Evolutionary conservation across 2,797 vertebrate genomes (phyloP), one percentile per base, ranked within the genome.

Genomic region (Diplodus puntazzo): DNA sequence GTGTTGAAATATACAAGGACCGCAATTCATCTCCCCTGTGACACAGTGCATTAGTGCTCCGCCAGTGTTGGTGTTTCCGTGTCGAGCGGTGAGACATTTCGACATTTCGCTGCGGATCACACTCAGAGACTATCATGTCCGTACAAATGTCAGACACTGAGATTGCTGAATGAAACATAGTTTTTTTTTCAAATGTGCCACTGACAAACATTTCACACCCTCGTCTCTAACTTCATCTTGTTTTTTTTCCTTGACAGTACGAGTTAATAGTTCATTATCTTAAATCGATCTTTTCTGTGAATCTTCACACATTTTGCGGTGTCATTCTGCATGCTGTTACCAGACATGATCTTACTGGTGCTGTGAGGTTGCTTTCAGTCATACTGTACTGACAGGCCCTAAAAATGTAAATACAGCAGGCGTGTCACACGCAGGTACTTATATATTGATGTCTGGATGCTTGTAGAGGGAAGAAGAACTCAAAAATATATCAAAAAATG

Each of bases 141-240:
- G 20, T 2, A 20, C 1, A 16, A 8, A 53, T 34, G 16, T 20
- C 23, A 46, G 10, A 45, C 4, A 60, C 10, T 30, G 13, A 11
- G 59, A 30, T 12, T 27, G 13, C n/a, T 17, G 27, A 48, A 20
- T 45, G 1, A 23, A 43, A 42, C 13, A 43, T 0, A 16, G n/a
- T 21, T 17, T 39, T 50, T 50, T 49, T 25, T 49, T 66, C 18
- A 54, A 39, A 69, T 34, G 8, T 27, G 18, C 30, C 34, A 67
- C 68, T 39, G 42, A 57, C 18, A 30, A 17, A n/a, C 18, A 46
- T 45, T 46, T 20, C 9, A 43, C 50, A 54, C 60, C 49, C 42
- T 45, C 30, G 17, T 60, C 52, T 70, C 53, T 27, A 58, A 58
- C 59, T 61, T 30, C 49, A 61, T 12, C 17, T 34, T 39, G 17